Evolutionary conservation across 2,797 vertebrate genomes (phyloP), one percentile per base, ranked within the genome.

Genomic region (Anguilla anguilla): DNA sequence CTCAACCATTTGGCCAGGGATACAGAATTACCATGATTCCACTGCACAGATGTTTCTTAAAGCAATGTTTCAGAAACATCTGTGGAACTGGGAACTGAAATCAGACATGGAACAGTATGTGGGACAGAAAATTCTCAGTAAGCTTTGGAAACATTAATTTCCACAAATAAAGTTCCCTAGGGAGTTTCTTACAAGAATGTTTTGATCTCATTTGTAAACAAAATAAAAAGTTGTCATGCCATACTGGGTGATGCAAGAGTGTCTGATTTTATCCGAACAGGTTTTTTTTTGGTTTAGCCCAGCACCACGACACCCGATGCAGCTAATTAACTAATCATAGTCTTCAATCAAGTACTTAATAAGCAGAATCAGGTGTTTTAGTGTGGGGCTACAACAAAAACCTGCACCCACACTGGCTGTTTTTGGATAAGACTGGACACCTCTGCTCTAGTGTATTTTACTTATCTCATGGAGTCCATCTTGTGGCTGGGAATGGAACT

Each of bases 401-500:
- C 64, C 6, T 9, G 64, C 25, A 67, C 64, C 6, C 64, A 67
- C 64, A 67, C 7, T 6, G 25, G n/a, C 64, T 10, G n/a, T 67
- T 6, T 67, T 67, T 9, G 25, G 64, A 67, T 67, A 67, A 67
- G 59, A 22, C 3, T 28, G n/a, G 19, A 67, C n/a, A n/a, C 25
- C n/a, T 25, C 6, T 28, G 9, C 64, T 28, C 25, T 7, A 6
- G 25, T 25, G 10, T n/a, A 64, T 67, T 46, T 79, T 19, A 39
- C 35, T 79, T 82, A 51, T 46, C 7, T 77, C 43, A 51, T 82
- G 43, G 22, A 22, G 46, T 7, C 79, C 79, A 49, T 82, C 79
- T 82, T 49, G 79, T 82, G 79, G 46, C 46, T 51, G 46, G 19
- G 6, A 82, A 82, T 82, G 79, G 79, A 51, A 82, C 11, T 49